phyloP scores from a whole-genome alignment of 2,888 invertebrate species.

The Thereva nobilitata region DNA sequence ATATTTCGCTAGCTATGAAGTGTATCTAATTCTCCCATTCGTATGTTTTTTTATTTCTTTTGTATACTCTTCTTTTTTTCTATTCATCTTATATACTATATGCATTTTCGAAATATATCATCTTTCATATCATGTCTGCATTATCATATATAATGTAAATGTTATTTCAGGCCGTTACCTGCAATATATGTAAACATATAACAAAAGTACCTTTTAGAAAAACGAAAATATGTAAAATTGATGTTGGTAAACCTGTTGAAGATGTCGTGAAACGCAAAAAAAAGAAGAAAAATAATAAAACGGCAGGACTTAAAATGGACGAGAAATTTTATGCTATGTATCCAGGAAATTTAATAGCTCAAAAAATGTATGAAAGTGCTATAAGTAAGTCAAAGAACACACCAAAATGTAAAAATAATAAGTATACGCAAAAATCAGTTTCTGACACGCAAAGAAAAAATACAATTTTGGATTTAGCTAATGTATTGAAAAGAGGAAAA shows the following conservation, averaged over 20 bases:
- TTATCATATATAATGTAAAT: too few species aligned
- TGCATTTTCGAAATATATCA: background rate
- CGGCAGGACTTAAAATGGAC: slow-evolving; percentile 53
- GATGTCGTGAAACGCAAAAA: slow-evolving; percentile 48
- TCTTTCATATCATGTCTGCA: background rate
- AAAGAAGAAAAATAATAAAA: slow-evolving; percentile 55
- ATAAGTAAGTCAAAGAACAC: slow-evolving; percentile 9
- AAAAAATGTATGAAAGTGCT: too few species aligned
- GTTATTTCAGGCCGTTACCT: slow-evolving; percentile 35
- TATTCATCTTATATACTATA: too few species aligned
- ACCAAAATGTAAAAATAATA: slow-evolving; percentile 1
- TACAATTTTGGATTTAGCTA: slow-evolving; percentile 36
- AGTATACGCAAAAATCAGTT: background rate
- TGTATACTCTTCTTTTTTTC: too few species aligned
- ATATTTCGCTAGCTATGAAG: too few species aligned
- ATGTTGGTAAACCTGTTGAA: background rate
- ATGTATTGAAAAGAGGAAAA: slow-evolving; percentile 31
- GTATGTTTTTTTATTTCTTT: too few species aligned
- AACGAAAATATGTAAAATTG: slow-evolving; percentile 8
- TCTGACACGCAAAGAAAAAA: slow-evolving; percentile 40
- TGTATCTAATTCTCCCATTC: too few species aligned
- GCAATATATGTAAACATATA: slow-evolving; percentile 37
- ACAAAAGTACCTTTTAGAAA: slow-evolving; percentile 35
- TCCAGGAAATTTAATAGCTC: too few species aligned
- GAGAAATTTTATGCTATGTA: too few species aligned